Conservation (phyloP, 2,113 vertebrate species). For the Albula glossodonta region DNA sequence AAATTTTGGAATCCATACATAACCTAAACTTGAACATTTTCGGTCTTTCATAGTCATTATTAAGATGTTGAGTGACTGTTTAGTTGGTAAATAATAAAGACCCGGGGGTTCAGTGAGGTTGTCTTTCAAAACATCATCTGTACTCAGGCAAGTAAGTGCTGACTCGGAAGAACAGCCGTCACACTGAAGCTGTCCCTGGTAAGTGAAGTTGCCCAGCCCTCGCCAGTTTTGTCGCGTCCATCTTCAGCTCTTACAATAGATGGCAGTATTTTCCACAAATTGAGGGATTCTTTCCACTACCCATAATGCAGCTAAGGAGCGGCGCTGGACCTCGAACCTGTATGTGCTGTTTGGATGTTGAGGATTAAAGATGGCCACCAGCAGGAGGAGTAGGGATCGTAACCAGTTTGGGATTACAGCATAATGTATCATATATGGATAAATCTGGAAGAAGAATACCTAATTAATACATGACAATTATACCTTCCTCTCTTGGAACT, state of each 20-base stretch:
- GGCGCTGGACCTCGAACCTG: conserved; percentile 26
- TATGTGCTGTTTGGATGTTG: conserved; percentile 48
- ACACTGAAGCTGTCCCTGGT: not conserved
- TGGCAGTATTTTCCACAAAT: conserved; percentile 39
- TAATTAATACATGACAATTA: conserved; percentile 36
- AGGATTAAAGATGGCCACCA: conserved; percentile 61
- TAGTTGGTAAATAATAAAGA: too few species aligned
- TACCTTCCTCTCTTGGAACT: conserved; percentile 9
- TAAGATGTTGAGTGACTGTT: too few species aligned
- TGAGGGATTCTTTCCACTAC: not conserved
- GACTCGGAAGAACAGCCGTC: not conserved
- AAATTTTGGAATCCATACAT: too few species aligned
- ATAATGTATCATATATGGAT: conserved; percentile 56
- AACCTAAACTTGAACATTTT: too few species aligned
- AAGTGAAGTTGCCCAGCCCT: not conserved
- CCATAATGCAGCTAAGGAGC: conserved; percentile 13
- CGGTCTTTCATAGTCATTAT: too few species aligned
- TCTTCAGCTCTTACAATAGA: conserved; percentile 40
- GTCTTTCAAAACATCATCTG: not conserved
- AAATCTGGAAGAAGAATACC: conserved; percentile 41
- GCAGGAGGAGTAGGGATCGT: conserved; percentile 46
- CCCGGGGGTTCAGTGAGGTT: not conserved
- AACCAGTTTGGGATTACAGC: conserved; percentile 49
- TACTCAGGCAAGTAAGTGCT: not conserved
- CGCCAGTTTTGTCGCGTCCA: not conserved